Evolutionary conservation across 2,113 vertebrate genomes (phyloP), one percentile per base, ranked within the genome.

Genomic region (Salvator merianae): DNA sequence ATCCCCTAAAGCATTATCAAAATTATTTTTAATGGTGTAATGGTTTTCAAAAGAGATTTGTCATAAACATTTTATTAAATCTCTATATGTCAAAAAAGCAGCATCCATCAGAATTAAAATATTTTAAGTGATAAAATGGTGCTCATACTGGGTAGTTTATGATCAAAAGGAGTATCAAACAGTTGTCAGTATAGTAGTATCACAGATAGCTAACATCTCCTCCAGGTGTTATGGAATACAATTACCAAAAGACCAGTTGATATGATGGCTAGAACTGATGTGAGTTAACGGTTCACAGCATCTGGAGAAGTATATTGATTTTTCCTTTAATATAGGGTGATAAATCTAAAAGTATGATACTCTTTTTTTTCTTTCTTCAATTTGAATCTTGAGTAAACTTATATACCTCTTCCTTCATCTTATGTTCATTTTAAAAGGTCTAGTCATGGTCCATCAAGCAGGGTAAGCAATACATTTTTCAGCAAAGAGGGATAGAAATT

Each of bases 21-120:
- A 3, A 36, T 32, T 30, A 55, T 26, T 13, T 8, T 50, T 16
- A 84, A 77, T 66, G 22, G 53, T 84, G 87, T 20, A 87, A 38
- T 84, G 82, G 80, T 82, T 86, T 78, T 87, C 47, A 89, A 88
- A 91, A 10, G 86, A 77, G 38, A 76, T 87, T 87, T 66, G 71
- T 70, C 87, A 78, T 90, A 90, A 91, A 89, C 86, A 91, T 87
- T 75, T 88, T n/a, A 75, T 72, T 74, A 78, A 83, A 80, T 18
- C 1, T 75, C 71, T 9, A 38, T 84, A 87, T 43, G 79, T 30
- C 22, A 79, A 28, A 43, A 72, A 79, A 80, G 65, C 28, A 79
- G 89, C 91, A 81, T 88, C 53, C 32, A 38, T 38, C 38, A 86
- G 79, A 91, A 88, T 81, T 80, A 75, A 80, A 74, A 79, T 82